A percentile compares a stretch with the other conserved stretches of the same genome.
phyloP scores from a whole-genome alignment of 2,113 vertebrate genomes.

The Saccopteryx leptura region DNA sequence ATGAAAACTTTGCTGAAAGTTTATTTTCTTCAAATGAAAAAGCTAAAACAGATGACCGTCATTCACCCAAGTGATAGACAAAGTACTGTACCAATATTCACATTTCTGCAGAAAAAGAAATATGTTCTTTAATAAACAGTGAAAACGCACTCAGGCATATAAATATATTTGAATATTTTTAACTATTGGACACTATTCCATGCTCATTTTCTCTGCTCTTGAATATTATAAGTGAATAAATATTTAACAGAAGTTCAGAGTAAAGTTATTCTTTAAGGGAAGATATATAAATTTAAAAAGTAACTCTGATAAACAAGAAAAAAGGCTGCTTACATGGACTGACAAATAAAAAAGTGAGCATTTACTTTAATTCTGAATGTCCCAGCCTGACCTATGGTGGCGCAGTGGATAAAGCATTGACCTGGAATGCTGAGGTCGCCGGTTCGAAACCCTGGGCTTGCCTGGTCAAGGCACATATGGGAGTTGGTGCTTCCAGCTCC shows the following conservation, averaged over 20 bases:
- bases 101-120: conserved; percentile 6
- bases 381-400: too few species aligned
- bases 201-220: not conserved
- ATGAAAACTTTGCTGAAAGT: conserved; percentile 62
- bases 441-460: too few species aligned
- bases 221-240: not conserved
- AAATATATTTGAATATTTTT: conserved; percentile 36
- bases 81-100: not conserved
- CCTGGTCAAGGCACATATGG: too few species aligned
- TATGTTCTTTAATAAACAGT: conserved; percentile 14
- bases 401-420: too few species aligned
- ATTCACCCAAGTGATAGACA: not conserved
- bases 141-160: not conserved
- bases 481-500: too few species aligned
- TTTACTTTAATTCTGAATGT: conserved; percentile 46
- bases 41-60: conserved; percentile 29
- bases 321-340: not conserved
- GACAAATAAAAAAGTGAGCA: not conserved
- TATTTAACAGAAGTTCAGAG: conserved; percentile 52
- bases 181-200: not conserved
- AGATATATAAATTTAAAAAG: conserved; percentile 44
- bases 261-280: conserved; percentile 4
- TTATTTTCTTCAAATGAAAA: conserved; percentile 70
- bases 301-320: conserved; percentile 31
- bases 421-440: too few species aligned